Evolutionary conservation across 2,113 vertebrate species (phyloP), one percentile per base, ranked within the genome.

Genomic region (Osmerus eperlanus): DNA sequence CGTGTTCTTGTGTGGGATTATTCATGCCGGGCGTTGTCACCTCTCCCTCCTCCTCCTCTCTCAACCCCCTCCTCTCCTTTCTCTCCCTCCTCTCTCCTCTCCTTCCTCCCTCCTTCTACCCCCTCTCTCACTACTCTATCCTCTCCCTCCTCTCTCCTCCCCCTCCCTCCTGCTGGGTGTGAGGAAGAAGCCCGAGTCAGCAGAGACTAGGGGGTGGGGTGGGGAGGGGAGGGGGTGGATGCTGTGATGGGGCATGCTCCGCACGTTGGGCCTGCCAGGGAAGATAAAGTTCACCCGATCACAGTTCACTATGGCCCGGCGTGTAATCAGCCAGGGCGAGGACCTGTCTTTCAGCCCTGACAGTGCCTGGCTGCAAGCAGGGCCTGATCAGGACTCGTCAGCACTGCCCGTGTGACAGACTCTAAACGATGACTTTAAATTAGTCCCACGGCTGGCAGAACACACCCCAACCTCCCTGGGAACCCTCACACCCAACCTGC

Each of bases 271-370:
- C 81, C 90, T 91, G 90, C 90, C 87, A 89, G 73, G 77, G 81
- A 89, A 87, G 90, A 91, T 91, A 89, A 91, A 90, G 90, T 92
- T 91, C 87, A 87, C 88, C 85, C 78, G 90, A 91, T 90, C 89
- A 87, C 88, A 87, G 88, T 91, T 90, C 88, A 87, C 77, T 79
- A 81, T 47, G 79, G 82, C 83, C 78, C 84, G 73, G 83, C 84
- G 75, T 88, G 86, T 87, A 91, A 92, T 92, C 88, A 92, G 84
- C 91, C 90, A 90, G 85, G 74, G 86, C 86, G 77, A 75, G 85
- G 78, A 60, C 78, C 83, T 84, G 86, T 88, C 88, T 88, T 85
- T 90, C 87, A 87, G 78, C 53, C 58, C 78, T 85, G 90, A 87
- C 86, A 89, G 88, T 83, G 84, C 82, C 85, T 75, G 71, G 67